These are phyloP conservation scores for Apeira syringaria DNA, from an alignment of 2,888 invertebrate species.

Conservation along the genomic window DNA sequence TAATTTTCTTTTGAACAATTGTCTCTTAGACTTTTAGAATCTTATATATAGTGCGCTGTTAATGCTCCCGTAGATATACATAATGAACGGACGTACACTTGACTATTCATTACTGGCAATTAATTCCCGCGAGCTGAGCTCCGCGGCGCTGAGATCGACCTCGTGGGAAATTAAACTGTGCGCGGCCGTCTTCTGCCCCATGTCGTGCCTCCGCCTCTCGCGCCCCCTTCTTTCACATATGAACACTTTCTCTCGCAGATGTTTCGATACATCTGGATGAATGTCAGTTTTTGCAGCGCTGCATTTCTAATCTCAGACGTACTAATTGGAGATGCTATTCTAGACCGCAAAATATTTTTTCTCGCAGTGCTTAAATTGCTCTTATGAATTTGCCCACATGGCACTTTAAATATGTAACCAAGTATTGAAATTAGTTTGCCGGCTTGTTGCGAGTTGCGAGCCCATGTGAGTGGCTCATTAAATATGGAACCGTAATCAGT, in stretches of 20 bases:
- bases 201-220: conserved; percentile 43
- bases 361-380: conserved; percentile 13
- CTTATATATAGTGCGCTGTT: conserved; percentile 4
- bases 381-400: conserved; percentile 26
- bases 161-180: conserved; percentile 84
- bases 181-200: conserved; percentile 77
- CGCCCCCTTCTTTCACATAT: conserved; percentile 65
- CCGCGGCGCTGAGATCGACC: conserved; percentile 81
- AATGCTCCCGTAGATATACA: conserved; percentile 26
- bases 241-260: conserved; percentile 71
- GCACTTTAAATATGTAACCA: conserved; percentile 56
- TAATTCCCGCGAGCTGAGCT: conserved; percentile 82
- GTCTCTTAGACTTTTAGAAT: not conserved
- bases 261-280: conserved; percentile 17
- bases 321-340: too few relatives aligned
- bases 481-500: conserved; percentile 80
- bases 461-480: conserved; percentile 74
- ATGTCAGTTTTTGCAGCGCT: conserved; percentile 3
- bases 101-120: conserved; percentile 84
- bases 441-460: conserved; percentile 53
- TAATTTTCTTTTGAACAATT: too few relatives aligned
- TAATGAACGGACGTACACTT: conserved; percentile 81
- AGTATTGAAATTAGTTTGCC: conserved; percentile 75
- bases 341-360: not conserved
- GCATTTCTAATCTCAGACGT: not conserved